Conservation (phyloP, 2,888 invertebrate genomes). For the Poecilus cupreus region DNA sequence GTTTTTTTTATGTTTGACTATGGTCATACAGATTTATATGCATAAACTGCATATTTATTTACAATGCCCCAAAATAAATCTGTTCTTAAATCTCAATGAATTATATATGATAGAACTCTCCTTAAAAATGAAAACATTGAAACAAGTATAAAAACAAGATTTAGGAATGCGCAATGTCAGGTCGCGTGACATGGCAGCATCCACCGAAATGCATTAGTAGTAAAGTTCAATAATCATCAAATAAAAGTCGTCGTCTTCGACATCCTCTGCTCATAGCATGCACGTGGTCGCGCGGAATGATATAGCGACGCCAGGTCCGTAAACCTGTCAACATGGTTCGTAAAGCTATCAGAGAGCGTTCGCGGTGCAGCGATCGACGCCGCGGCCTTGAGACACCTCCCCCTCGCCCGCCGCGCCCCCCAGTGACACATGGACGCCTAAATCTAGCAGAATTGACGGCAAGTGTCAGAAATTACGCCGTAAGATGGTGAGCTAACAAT, state of each 20-base stretch:
- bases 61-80: too few species aligned
- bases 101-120: too few species aligned
- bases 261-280: neutral
- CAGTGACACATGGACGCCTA: slow-evolving; percentile 46
- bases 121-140: too few species aligned
- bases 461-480: slow-evolving; percentile 48
- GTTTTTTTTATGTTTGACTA: too few species aligned
- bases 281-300: slow-evolving; percentile 29
- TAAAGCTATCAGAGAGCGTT: slow-evolving; percentile 71
- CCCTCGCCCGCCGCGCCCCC: neutral
- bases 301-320: slow-evolving; percentile 65
- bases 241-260: neutral
- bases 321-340: slow-evolving; percentile 73
- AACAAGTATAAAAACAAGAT: too few species aligned
- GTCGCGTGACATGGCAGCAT: too few species aligned
- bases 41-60: too few species aligned
- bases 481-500: slow-evolving; percentile 52
- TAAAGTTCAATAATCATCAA: neutral
- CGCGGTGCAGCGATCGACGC: slow-evolving; percentile 23
- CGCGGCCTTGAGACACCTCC: slow-evolving; percentile 27
- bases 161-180: too few species aligned
- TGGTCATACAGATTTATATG: too few species aligned
- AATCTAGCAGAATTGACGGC: slow-evolving; percentile 47
- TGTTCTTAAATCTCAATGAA: too few species aligned
- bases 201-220: neutral